phyloP scores from a whole-genome alignment of 1,140 invertebrate genomes.

The Lepidotrigona ventralis region DNA sequence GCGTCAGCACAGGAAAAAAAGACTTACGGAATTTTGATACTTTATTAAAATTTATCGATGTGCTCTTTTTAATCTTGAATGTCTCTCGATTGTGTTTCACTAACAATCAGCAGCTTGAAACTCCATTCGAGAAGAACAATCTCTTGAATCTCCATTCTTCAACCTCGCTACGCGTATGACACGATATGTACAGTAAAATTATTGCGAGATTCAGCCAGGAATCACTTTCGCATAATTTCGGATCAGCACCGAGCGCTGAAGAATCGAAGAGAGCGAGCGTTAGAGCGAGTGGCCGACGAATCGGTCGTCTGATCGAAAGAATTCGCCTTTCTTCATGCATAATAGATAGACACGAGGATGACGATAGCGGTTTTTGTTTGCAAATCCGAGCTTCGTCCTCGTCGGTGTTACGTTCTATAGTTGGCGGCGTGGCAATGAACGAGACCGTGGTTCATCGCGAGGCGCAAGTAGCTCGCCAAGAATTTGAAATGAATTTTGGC shows the following conservation, averaged over 20 bases:
- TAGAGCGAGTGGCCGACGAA: background rate
- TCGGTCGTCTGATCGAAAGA: background rate
- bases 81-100: background rate
- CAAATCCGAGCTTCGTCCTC: slow-evolving; percentile 16
- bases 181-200: background rate
- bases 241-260: background rate
- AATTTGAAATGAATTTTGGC: slow-evolving; percentile 55
- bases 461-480: slow-evolving; percentile 43
- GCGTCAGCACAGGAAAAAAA: too few relatives aligned
- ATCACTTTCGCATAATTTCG: background rate
- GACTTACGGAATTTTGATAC: too few relatives aligned
- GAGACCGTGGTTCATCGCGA: slow-evolving; percentile 1
- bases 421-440: slow-evolving; percentile 42
- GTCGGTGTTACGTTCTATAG: background rate
- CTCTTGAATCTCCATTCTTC: background rate
- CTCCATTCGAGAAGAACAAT: background rate
- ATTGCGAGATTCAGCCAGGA: background rate
- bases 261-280: background rate
- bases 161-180: background rate
- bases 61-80: background rate
- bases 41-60: too few relatives aligned
- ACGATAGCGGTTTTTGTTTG: slow-evolving; percentile 26
- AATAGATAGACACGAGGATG: slow-evolving; percentile 21
- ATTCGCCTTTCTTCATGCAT: slow-evolving; percentile 27
- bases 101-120: background rate